Conservation (phyloP, 2,113 vertebrate genomes). For the Eudyptes chrysolophus region DNA sequence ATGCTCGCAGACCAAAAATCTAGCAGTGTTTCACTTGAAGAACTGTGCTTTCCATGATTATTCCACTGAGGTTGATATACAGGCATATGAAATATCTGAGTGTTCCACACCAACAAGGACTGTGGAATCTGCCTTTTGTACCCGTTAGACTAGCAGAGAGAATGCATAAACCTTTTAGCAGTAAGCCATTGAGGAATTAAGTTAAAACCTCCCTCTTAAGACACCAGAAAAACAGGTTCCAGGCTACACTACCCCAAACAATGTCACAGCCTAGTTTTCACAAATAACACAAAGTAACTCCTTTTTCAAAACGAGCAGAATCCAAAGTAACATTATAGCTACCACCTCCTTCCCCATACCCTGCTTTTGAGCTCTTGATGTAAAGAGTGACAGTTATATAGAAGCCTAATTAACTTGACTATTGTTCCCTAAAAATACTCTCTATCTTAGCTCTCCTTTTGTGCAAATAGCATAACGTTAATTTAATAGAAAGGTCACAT, state of each 20-base stretch:
- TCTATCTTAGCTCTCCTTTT: slow-evolving; percentile 20
- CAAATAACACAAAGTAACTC: neutral
- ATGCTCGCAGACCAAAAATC: neutral
- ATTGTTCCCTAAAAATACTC: slow-evolving; percentile 16
- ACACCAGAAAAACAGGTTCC: neutral
- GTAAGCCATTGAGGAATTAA: neutral
- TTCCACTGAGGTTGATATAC: neutral
- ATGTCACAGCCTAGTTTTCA: neutral
- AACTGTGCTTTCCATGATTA: neutral
- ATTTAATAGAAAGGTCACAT: slow-evolving; percentile 56
- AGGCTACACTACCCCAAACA: neutral
- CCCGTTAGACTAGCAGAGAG: neutral
- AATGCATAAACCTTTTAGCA: neutral
- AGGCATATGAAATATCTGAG: neutral
- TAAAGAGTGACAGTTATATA: slow-evolving; percentile 8
- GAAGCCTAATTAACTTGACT: slow-evolving; percentile 51
- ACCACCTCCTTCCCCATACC: neutral
- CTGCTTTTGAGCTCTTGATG: neutral
- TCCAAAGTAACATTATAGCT: neutral
- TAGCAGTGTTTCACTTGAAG: neutral
- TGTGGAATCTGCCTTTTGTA: neutral
- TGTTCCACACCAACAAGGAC: neutral
- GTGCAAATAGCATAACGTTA: neutral
- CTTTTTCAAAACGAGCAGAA: neutral
- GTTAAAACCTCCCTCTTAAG: neutral